Evolutionary conservation across 1,140 invertebrate genomes (phyloP), one percentile per base, ranked within the genome.

Genomic region (Apis florea): DNA sequence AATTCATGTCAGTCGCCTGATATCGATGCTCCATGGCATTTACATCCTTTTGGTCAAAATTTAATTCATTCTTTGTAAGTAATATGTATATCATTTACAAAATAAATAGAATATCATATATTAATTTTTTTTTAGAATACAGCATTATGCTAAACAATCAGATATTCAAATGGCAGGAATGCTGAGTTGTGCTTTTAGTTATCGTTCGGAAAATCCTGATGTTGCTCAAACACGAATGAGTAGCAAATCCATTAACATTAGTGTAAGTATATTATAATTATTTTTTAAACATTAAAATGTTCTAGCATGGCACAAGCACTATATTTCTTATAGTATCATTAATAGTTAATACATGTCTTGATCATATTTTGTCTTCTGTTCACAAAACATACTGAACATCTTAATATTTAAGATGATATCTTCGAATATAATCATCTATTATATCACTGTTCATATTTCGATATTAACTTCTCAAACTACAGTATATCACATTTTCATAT

Each of bases 91-190:
- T 49, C 8, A 59, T 53, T 88, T 80, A 51, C 71, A 13, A n/a
- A 19, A 31, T 31, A 26, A 56, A 72, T 15, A 51, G 6, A 10
- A 31, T 24, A 24, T 59, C 13, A 12, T 67, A 54, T 10, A 17
- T 26, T 3, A 61, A n/a, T 54, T 51, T 1, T 10, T 54, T 11
- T 92, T 93, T 91, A 97, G 96, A 92, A 97, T 97, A 88, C 95
- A 95, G 71, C 96, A 97, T 93, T 97, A 97, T 92, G 96, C 96
- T 3, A 94, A 94, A 83, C 95, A 96, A 68, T 95, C 96, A 8
- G 98, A 99, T 93, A 95, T 99, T 61, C 98, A 99, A 94, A 99
- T 97, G 90, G 97, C 98, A 19, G 98, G 98, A 0, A 98, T 99
- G 96, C 90, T 99, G 51, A 96, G 96, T 75, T 99, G 98, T 93